Evolutionary conservation across 2,113 vertebrate genomes (phyloP).

Genomic region (Cyprinodon variegatus): DNA sequence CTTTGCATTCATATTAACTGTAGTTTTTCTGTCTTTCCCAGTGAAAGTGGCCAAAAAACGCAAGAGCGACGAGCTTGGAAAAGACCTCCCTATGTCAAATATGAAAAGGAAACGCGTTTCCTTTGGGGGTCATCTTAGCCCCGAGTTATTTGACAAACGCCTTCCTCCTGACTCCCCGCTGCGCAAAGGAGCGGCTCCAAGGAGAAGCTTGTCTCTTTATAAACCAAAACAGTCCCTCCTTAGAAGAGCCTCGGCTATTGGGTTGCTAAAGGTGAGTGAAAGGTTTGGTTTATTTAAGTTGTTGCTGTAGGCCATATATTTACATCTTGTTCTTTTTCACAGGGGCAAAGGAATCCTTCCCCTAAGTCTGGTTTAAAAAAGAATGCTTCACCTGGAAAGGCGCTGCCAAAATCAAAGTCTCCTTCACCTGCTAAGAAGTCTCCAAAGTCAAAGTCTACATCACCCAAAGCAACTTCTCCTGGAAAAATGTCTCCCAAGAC

Average conservation of each 20-base stretch:
- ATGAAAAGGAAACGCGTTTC: slow-evolving; percentile 87
- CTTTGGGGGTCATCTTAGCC: slow-evolving; percentile 85
- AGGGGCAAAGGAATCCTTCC: too few relatives aligned
- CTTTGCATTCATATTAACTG: neutral
- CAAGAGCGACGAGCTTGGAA: slow-evolving; percentile 61
- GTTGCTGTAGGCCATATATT: neutral
- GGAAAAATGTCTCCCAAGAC: neutral
- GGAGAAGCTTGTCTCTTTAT: slow-evolving; percentile 67
- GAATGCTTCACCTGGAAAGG: too few relatives aligned
- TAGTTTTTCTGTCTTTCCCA: slow-evolving; percentile 10
- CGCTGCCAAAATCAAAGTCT: too few relatives aligned
- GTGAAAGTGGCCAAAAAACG: slow-evolving; percentile 73
- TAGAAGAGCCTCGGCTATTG: slow-evolving; percentile 78
- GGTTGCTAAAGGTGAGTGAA: slow-evolving; percentile 72
- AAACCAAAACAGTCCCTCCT: slow-evolving; percentile 72
- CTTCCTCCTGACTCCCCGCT: slow-evolving; percentile 89
- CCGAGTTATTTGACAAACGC: slow-evolving; percentile 89
- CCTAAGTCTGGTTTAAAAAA: too few relatives aligned
- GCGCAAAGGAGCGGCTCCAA: slow-evolving; percentile 82
- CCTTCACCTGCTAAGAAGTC: too few relatives aligned
- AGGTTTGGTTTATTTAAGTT: neutral
- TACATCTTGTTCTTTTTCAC: too few relatives aligned
- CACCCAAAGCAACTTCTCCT: too few relatives aligned
- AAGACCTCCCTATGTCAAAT: slow-evolving; percentile 13
- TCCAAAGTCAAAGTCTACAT: too few relatives aligned